Evolutionary conservation across 1,140 invertebrate genomes (phyloP), one percentile per base, ranked within the genome.

Genomic region (Drosophila bocqueti): DNA sequence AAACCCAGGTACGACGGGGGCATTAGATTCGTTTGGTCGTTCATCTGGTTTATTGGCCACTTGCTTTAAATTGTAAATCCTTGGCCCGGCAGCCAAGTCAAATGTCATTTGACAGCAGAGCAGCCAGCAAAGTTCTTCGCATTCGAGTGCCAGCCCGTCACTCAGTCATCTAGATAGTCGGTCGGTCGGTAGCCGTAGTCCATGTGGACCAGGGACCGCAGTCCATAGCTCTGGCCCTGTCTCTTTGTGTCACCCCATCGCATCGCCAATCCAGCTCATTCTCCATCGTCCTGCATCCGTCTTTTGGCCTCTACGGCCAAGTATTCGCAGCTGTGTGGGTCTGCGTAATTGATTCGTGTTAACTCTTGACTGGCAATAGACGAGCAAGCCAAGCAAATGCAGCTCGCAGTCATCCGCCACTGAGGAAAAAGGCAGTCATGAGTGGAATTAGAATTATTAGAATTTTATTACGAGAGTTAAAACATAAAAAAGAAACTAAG

Each of bases 41-140:
- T 90, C 84, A 89, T 89, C 84, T 89, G 84, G 52, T 89, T 87
- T 87, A 89, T 90, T 89, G 84, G 84, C 84, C 84, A 89, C 84
- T 89, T 89, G 84, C 85, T 90, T 89, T 89, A 89, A 89, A 89
- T 89, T 89, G 84, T 89, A 90, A 89, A 90, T 89, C 84, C 84
- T 81, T 84, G 74, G 83, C 78, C 73, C 73, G 67, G 82, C 79
- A 83, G 76, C 82, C 79, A 90, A 81, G 84, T 81, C 81, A 89
- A 89, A 89, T 84, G 85, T 89, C 84, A 90, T 81, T 90, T 90
- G 84, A 74, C 81, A 90, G 83, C 47, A 86, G 74, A 31, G 46
- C 71, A 76, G 59, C 71, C 65, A 57, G 63, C 67, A 71, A 60
- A 73, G 69, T 73, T 73, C 67, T 59, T 72, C 54, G 52, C 54